phyloP scores from a whole-genome alignment of 2,888 invertebrate species.

The Mellilla xanthometata region DNA sequence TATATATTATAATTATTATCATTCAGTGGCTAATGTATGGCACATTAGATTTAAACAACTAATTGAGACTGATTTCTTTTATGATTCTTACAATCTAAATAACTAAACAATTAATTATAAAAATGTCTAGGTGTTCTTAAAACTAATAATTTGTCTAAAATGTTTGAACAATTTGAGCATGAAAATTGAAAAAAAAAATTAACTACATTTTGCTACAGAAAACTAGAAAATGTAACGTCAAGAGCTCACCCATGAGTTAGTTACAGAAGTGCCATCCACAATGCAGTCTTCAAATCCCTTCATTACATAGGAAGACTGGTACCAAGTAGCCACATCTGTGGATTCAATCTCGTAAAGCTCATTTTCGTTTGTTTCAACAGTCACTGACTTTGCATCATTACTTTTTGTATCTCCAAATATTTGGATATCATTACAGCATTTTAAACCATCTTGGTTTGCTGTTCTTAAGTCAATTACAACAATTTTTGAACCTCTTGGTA shows the following conservation, averaged over 20 bases:
- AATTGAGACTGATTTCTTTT: neutral
- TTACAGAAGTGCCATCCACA: conserved; percentile 79
- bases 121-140: neutral
- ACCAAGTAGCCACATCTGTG: conserved; percentile 67
- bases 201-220: conserved; percentile 38
- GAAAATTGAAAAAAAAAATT: conserved; percentile 1
- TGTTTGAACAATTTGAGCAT: conserved; percentile 3
- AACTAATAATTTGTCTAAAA: conserved; percentile 8
- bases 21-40: conserved; percentile 14
- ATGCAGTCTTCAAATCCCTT: conserved; percentile 83
- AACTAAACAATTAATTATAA: neutral
- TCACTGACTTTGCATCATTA: conserved; percentile 31
- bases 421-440: conserved; percentile 67
- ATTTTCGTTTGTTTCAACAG: conserved; percentile 38
- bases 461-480: conserved; percentile 62
- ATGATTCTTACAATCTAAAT: conserved; percentile 1
- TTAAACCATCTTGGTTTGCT: conserved; percentile 42
- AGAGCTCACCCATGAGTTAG: conserved; percentile 71
- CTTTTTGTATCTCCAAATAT: conserved; percentile 64
- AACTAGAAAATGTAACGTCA: conserved; percentile 22
- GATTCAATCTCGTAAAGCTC: conserved; percentile 63
- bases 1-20: neutral
- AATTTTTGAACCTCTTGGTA: conserved; percentile 62
- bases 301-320: conserved; percentile 77
- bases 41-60: conserved; percentile 11